Percentiles rank a stretch among this genome's conserved stretches.
Conservation (phyloP, 1,140 invertebrate genomes). For the Streblospio benedicti region DNA sequence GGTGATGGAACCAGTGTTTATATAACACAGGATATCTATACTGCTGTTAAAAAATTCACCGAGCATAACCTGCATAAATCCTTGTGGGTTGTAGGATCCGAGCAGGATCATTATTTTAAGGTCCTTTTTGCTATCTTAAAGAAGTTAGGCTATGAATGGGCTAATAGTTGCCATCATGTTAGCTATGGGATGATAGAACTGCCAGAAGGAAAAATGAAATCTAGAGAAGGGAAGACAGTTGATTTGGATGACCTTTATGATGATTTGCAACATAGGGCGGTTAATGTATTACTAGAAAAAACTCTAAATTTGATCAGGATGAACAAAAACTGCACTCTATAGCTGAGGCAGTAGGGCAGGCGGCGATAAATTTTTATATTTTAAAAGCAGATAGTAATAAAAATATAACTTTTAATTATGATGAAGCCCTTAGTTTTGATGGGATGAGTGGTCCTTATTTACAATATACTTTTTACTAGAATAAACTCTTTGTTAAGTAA, state of each 20-base stretch:
- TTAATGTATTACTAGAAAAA: background rate
- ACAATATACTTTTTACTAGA: background rate
- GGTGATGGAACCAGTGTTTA: background rate
- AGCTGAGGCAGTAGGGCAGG: background rate
- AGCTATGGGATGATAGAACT: background rate
- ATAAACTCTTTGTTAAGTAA: background rate
- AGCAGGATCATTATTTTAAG: constrained; percentile 2
- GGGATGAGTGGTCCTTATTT: background rate
- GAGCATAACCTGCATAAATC: background rate
- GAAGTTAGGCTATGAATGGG: background rate
- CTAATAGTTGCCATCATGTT: background rate
- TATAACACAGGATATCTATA: background rate
- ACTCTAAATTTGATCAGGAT: background rate
- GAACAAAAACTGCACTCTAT: background rate
- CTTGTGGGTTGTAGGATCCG: background rate
- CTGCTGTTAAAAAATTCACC: background rate
- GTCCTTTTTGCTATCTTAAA: background rate
- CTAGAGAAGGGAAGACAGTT: background rate
- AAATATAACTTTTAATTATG: background rate
- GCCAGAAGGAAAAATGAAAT: background rate
- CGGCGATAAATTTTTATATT: background rate
- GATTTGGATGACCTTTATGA: background rate
- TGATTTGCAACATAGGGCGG: background rate
- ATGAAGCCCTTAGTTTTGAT: background rate
- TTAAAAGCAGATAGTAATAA: background rate